phyloP scores from a whole-genome alignment of 2,797 vertebrate genomes.

The Acridotheres tristis region DNA sequence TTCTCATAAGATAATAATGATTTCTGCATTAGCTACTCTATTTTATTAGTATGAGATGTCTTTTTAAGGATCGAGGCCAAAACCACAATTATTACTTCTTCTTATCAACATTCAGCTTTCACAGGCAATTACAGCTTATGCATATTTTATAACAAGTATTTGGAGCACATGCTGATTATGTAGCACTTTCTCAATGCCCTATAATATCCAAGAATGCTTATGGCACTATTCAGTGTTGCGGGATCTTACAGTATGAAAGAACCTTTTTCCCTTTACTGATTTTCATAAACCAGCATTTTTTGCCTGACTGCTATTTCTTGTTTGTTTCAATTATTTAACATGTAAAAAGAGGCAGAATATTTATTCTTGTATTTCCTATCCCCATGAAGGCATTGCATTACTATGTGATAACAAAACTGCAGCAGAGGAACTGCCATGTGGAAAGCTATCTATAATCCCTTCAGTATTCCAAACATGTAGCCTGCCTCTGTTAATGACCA shows the following conservation, averaged over 20 bases:
- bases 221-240: background rate
- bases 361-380: background rate
- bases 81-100: slow-evolving; percentile 53
- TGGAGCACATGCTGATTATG: slow-evolving; percentile 37
- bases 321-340: slow-evolving; percentile 14
- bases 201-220: slow-evolving; percentile 46
- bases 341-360: slow-evolving; percentile 4
- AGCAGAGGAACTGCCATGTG: background rate
- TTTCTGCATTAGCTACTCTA: slow-evolving; percentile 20
- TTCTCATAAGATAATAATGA: slow-evolving; percentile 24
- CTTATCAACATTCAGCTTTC: slow-evolving; percentile 59
- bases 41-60: background rate
- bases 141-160: slow-evolving; percentile 68
- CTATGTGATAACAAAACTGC: background rate
- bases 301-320: background rate
- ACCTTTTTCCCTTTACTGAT: background rate
- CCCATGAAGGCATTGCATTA: background rate
- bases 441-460: background rate
- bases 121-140: slow-evolving; percentile 66
- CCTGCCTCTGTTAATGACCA: background rate
- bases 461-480: background rate
- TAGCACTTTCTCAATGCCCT: slow-evolving; percentile 15
- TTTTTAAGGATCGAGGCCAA: slow-evolving; percentile 51
- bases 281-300: background rate
- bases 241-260: slow-evolving; percentile 12